Evolutionary conservation across 2,888 invertebrate genomes (phyloP).

Genomic region (Platerodrilus igneus): DNA sequence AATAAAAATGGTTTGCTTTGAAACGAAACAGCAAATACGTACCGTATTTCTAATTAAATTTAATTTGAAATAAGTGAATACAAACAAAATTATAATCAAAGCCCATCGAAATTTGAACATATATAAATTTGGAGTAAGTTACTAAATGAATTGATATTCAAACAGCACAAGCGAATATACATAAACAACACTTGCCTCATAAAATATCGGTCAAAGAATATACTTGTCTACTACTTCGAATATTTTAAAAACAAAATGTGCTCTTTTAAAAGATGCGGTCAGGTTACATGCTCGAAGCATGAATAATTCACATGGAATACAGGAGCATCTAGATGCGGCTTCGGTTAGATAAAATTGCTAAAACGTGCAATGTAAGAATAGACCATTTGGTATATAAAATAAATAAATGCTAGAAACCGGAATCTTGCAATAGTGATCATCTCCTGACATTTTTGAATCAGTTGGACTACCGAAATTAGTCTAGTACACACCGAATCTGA

Average conservation of each 20-base stretch:
- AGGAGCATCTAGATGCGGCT: slow-evolving; percentile 33
- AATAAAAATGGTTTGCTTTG: too few relatives aligned
- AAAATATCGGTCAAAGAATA: slow-evolving; percentile 34
- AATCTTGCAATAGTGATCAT: slow-evolving; percentile 8
- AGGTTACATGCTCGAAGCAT: slow-evolving; percentile 36
- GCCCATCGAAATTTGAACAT: too few relatives aligned
- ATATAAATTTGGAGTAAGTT: too few relatives aligned
- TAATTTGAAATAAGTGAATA: too few relatives aligned
- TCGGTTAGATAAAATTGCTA: slow-evolving; percentile 31
- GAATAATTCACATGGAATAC: slow-evolving; percentile 42
- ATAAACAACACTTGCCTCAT: too few relatives aligned
- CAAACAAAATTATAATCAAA: too few relatives aligned
- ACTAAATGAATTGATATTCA: too few relatives aligned
- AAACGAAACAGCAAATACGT: too few relatives aligned
- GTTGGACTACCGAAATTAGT: neutral
- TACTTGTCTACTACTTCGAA: slow-evolving; percentile 32
- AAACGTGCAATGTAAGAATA: slow-evolving; percentile 31
- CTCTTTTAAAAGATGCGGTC: slow-evolving; percentile 37
- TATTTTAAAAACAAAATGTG: slow-evolving; percentile 36
- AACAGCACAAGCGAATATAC: too few relatives aligned
- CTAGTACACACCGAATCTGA: neutral
- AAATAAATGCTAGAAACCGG: slow-evolving; percentile 14
- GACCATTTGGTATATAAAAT: slow-evolving; percentile 24
- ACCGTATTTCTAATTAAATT: too few relatives aligned
- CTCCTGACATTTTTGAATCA: slow-evolving; percentile 7